Conservation (phyloP, 2,888 invertebrate species). For the Diarsia mendica region DNA sequence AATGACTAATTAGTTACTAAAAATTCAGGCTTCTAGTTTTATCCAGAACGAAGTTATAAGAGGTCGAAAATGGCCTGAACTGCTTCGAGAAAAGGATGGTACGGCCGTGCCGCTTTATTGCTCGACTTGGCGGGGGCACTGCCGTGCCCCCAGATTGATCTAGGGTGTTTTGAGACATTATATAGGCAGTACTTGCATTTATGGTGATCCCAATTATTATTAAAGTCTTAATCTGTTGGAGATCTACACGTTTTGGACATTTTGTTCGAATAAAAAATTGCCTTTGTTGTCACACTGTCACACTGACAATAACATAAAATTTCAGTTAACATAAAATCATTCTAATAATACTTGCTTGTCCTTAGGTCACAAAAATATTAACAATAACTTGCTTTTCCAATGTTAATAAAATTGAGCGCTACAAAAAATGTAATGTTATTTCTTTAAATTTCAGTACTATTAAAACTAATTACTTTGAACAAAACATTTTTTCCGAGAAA, state of each 20-base stretch:
- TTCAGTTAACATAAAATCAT: background rate
- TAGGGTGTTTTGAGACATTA: background rate
- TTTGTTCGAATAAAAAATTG: background rate
- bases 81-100: too few species aligned
- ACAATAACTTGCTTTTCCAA: background rate
- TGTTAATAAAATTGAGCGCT: background rate
- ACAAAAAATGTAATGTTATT: background rate
- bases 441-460: constrained; percentile 3
- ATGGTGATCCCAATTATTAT: background rate
- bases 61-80: too few species aligned
- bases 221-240: background rate
- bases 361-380: background rate
- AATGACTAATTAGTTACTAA: too few species aligned
- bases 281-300: too few species aligned
- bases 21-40: too few species aligned
- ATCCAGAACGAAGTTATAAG: too few species aligned
- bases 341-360: background rate
- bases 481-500: constrained; percentile 17
- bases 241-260: background rate
- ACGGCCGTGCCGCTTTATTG: too few species aligned
- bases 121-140: too few species aligned
- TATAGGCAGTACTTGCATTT: too few species aligned
- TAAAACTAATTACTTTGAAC: constrained; percentile 13
- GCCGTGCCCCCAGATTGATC: too few species aligned
- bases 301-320: background rate